Base-by-base conservation (phyloP, 2,888 invertebrate species). In the Caenorhabditis sinica region DNA sequence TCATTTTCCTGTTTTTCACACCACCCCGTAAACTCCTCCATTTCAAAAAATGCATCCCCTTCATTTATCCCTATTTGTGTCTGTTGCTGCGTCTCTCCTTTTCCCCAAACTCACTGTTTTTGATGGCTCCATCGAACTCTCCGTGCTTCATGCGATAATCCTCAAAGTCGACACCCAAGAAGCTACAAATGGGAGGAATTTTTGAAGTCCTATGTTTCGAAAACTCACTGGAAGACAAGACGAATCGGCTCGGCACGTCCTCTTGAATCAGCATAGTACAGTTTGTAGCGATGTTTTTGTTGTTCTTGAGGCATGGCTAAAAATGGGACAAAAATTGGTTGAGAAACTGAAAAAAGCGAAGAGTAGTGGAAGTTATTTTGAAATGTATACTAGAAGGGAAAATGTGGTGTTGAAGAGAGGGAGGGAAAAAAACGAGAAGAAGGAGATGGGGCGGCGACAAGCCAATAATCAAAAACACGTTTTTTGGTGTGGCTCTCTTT, bases 171-270 rank as follows among this genome's bases (percentile, higher is more conserved):
- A 76, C 82, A 13, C 71, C 69, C 20, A 86, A 71, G 25, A 58
- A 85, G 20, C 83, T 83, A 36, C 43, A 83, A 69, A 58, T 9
- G 28, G 8, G n/a, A n/a, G 0, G 13, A 23, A n/a, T 45, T 58
- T 15, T 58, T 13, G 6, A 17, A 28, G 8, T 23, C 49, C 11
- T 1, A 58, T 6, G 17, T 6, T 49, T 36, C 43, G 20, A 40
- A 45, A 65, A 66, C 68, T 23, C 49, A 85, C 72, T 82, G 73
- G 25, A 86, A 82, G 23, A 86, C 58, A 25, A 86, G 61, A 61
- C 86, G 68, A 74, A 86, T 86, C 49, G 83, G 83, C 49, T 86
- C 86, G 36, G 81, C 86, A n/a, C 86, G 73, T 25, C 86, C 86
- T 9, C 80, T 51, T 43, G 71, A 30, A 43, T 86, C 74, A 1